These are phyloP conservation scores for Aphidius colemani DNA, from an alignment of 2,888 invertebrate species.

Conservation along the genomic window DNA sequence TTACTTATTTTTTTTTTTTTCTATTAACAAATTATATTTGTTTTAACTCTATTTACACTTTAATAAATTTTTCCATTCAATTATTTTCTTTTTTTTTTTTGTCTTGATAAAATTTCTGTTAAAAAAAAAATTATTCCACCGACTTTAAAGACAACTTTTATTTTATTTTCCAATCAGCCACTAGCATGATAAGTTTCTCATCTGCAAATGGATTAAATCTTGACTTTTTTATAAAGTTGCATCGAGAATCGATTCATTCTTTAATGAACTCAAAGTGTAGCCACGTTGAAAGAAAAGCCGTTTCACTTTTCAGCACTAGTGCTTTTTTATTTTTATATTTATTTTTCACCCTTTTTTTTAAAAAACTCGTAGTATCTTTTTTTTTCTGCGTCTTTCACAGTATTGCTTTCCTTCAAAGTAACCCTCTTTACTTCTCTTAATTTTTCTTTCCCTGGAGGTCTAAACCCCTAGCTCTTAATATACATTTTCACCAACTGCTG, in stretches of 20 bases:
- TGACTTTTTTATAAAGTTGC: conserved; percentile 44
- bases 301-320: conserved; percentile 11
- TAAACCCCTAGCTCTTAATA: too few species aligned
- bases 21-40: too few species aligned
- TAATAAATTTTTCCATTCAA: too few species aligned
- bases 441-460: conserved; percentile 11
- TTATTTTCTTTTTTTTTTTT: too few species aligned
- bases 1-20: too few species aligned
- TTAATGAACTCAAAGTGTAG: conserved; percentile 55
- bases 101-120: too few species aligned
- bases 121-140: too few species aligned
- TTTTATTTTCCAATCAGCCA: too few species aligned
- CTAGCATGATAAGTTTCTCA: too few species aligned
- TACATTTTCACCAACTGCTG: background rate
- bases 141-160: too few species aligned
- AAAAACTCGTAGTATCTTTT: conserved; percentile 12
- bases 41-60: too few species aligned
- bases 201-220: conserved; percentile 41
- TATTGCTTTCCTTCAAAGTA: conserved; percentile 10
- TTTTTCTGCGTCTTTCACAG: background rate
- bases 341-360: conserved; percentile 34
- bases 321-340: conserved; percentile 21
- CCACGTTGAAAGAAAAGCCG: conserved; percentile 17
- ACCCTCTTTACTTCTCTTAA: conserved; percentile 11
- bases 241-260: conserved; percentile 48